Evolutionary conservation across 2,113 vertebrate species (phyloP).

Genomic region (Crypturellus undulatus): DNA sequence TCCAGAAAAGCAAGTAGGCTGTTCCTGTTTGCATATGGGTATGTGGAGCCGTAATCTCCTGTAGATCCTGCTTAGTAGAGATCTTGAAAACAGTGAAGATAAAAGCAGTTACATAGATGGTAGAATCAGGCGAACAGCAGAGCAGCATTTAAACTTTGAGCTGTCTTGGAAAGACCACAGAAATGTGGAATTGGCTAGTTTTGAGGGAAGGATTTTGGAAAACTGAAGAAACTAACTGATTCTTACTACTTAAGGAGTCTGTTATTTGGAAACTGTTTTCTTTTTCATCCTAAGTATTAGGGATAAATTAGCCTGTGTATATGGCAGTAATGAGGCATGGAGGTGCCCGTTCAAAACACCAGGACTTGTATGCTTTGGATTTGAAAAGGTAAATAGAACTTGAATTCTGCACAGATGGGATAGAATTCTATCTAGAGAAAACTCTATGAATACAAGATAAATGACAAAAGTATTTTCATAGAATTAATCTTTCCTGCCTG

Average conservation of each 20-base stretch:
- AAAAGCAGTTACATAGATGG: background rate
- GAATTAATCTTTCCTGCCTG: background rate
- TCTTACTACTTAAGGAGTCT: background rate
- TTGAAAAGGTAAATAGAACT: background rate
- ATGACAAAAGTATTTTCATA: background rate
- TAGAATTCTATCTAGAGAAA: background rate
- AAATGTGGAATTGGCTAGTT: background rate
- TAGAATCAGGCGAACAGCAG: background rate
- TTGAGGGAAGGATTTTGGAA: background rate
- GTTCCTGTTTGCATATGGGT: background rate
- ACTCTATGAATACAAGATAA: background rate
- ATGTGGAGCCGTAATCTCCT: slow-evolving; percentile 33
- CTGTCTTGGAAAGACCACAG: background rate
- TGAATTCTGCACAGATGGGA: too few relatives aligned
- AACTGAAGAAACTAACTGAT: background rate
- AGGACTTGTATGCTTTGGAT: background rate
- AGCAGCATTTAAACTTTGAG: background rate
- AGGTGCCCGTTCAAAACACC: background rate
- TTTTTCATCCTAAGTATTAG: background rate
- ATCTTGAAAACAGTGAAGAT: background rate
- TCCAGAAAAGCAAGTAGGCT: background rate
- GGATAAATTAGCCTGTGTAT: background rate
- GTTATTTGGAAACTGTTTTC: background rate
- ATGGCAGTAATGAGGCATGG: background rate
- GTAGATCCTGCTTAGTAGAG: background rate